phyloP scores from a whole-genome alignment of 2,113 vertebrate genomes.

The Triplophysa tibetana region DNA sequence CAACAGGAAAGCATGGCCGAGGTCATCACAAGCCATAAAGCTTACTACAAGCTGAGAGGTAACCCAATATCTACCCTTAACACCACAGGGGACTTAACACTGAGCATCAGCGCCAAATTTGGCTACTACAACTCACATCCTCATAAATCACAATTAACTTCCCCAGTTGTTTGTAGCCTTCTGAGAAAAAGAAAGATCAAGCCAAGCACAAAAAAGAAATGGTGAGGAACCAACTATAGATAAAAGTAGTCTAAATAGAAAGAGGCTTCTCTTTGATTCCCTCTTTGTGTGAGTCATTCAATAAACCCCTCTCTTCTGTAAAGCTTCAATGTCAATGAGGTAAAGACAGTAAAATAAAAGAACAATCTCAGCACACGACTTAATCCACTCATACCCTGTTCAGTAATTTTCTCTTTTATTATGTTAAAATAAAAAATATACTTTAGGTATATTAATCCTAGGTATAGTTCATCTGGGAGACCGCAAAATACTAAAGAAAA shows the following conservation, averaged over 20 bases:
- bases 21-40: constrained; percentile 84
- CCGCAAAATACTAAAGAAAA: no score
- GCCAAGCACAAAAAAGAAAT: constrained; percentile 20
- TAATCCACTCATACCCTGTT: not conserved
- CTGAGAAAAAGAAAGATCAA: constrained; percentile 36
- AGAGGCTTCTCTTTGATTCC: not conserved
- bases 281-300: constrained; percentile 24
- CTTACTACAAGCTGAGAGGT: constrained; percentile 93
- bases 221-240: constrained; percentile 21
- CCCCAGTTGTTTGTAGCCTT: constrained; percentile 40
- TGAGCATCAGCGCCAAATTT: constrained; percentile 33
- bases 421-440: not conserved
- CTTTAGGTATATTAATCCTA: no score
- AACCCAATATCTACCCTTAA: constrained; percentile 49
- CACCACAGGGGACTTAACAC: constrained; percentile 5
- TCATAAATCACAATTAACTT: constrained; percentile 49
- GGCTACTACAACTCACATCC: constrained; percentile 13
- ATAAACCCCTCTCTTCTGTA: constrained; percentile 33
- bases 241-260: constrained; percentile 32
- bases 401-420: not conserved
- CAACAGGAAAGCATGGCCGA: constrained; percentile 86
- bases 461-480: no score
- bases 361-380: not conserved
- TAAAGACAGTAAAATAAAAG: not conserved
- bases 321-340: constrained; percentile 12